Conservation (phyloP, 2,888 invertebrate genomes). For the Cordilura impudica region DNA sequence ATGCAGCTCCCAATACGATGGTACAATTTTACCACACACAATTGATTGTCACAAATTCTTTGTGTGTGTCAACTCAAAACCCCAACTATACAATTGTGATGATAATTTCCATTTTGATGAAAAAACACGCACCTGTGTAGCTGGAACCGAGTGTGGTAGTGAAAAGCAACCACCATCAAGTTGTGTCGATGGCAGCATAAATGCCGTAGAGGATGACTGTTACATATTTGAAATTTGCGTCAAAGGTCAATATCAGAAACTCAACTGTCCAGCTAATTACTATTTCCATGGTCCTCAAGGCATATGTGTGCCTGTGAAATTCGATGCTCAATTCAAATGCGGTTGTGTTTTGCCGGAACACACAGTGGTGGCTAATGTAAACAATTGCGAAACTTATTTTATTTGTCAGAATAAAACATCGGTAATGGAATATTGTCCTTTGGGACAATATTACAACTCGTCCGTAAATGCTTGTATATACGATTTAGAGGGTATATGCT, state of each 20-base stretch:
- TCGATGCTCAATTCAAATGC: slow-evolving; percentile 65
- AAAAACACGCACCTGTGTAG: slow-evolving; percentile 48
- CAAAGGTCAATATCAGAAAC: slow-evolving; percentile 52
- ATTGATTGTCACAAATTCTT: slow-evolving; percentile 67
- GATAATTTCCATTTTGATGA: slow-evolving; percentile 62
- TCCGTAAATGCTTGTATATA: slow-evolving; percentile 62
- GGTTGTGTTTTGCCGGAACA: slow-evolving; percentile 68
- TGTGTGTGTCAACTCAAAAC: slow-evolving; percentile 61
- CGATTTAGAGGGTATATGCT: slow-evolving; percentile 65
- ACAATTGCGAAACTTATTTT: slow-evolving; percentile 67
- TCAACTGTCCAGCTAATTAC: slow-evolving; percentile 61
- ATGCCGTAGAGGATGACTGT: slow-evolving; percentile 31
- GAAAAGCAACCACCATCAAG: not conserved
- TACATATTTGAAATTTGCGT: slow-evolving; percentile 57
- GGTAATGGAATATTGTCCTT: slow-evolving; percentile 64
- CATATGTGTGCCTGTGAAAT: slow-evolving; percentile 59
- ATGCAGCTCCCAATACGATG: slow-evolving; percentile 44
- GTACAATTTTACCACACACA: slow-evolving; percentile 60
- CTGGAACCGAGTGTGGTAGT: not conserved
- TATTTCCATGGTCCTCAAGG: slow-evolving; percentile 63
- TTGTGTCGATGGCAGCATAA: slow-evolving; percentile 7
- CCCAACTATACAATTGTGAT: slow-evolving; percentile 64
- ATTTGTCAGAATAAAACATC: slow-evolving; percentile 64
- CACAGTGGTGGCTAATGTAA: slow-evolving; percentile 62
- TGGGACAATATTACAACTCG: slow-evolving; percentile 64